Evolutionary conservation across 2,797 vertebrate species (phyloP).

Genomic region (Sparus aurata): DNA sequence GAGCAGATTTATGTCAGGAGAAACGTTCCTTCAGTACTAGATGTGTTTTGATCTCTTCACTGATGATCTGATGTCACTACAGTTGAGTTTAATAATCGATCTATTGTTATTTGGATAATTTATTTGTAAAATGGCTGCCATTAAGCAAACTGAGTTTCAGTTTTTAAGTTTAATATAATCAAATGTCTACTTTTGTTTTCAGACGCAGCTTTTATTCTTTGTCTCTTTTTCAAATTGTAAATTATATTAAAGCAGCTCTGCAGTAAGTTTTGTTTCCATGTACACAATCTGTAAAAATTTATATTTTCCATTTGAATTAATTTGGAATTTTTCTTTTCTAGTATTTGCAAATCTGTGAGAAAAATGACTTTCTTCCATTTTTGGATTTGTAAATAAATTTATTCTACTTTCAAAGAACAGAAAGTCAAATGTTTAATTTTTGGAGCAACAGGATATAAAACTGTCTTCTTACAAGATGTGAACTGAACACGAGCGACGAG

Average conservation of each 20-base stretch:
- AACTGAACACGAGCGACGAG: too few species aligned
- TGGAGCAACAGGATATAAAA: not conserved
- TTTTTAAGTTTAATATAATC: too few species aligned
- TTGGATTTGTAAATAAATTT: not conserved
- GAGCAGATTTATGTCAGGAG: not conserved
- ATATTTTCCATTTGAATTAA: not conserved
- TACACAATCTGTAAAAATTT: not conserved
- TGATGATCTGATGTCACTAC: not conserved
- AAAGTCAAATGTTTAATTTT: not conserved
- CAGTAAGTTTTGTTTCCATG: not conserved
- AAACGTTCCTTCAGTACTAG: not conserved
- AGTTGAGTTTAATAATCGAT: too few species aligned
- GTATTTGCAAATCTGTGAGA: not conserved
- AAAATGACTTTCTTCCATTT: too few species aligned
- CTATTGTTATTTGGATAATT: not conserved
- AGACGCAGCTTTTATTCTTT: not conserved
- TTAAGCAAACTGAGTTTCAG: too few species aligned
- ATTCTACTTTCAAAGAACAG: too few species aligned
- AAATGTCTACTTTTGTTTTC: not conserved
- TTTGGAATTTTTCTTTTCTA: not conserved
- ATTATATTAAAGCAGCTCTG: not conserved
- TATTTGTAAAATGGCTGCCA: not conserved
- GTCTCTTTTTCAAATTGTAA: not conserved
- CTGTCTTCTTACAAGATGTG: too few species aligned
- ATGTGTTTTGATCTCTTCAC: not conserved